Percentiles rank a stretch among this genome's conserved stretches.
These are phyloP conservation scores for Tetraneura akinire DNA, from an alignment of 1,140 invertebrate genomes.

Conservation along the genomic window DNA sequence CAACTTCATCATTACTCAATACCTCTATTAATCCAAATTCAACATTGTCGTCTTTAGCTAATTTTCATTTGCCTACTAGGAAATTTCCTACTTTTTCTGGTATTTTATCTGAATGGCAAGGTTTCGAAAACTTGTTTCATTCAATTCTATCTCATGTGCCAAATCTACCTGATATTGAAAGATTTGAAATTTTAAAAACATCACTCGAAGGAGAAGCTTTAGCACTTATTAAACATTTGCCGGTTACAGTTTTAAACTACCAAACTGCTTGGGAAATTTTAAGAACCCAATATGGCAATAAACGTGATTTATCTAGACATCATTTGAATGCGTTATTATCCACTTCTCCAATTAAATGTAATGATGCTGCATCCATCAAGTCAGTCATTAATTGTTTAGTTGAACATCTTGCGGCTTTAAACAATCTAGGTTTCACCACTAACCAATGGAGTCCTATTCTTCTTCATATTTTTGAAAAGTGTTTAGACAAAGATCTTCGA, in stretches of 20 bases:
- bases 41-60: too few relatives aligned
- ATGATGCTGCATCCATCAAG: background rate
- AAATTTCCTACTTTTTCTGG: constrained; percentile 12
- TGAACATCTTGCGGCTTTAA: background rate
- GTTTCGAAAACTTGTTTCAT: background rate
- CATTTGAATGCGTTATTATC: background rate
- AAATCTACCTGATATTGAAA: background rate
- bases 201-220: background rate
- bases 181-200: background rate
- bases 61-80: background rate
- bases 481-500: background rate
- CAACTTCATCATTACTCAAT: too few relatives aligned
- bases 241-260: background rate
- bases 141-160: background rate
- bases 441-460: background rate
- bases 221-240: background rate
- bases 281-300: background rate
- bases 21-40: too few relatives aligned
- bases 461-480: background rate
- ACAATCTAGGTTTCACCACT: background rate
- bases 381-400: background rate
- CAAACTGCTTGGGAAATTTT: background rate
- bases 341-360: background rate
- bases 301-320: background rate
- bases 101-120: background rate